A percentile compares a stretch with the other conserved stretches of the same genome.
Evolutionary conservation across 2,797 vertebrate genomes (phyloP).

Genomic region (Poeciliopsis infans): DNA sequence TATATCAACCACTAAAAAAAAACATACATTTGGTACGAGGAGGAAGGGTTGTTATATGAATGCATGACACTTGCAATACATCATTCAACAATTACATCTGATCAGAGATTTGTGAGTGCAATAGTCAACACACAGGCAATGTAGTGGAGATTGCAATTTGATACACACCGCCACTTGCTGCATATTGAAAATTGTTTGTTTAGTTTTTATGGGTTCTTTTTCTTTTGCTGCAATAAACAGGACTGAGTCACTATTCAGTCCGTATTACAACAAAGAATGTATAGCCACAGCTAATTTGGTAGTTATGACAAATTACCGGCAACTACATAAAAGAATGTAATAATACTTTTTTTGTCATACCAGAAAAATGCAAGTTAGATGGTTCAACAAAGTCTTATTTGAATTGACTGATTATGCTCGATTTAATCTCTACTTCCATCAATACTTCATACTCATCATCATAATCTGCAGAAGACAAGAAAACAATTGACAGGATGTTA

Average conservation of each 20-base stretch:
- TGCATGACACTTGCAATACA: background rate
- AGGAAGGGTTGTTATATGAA: background rate
- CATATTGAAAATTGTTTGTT: background rate
- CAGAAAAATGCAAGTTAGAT: background rate
- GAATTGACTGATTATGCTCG: conserved; percentile 18
- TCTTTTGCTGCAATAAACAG: too few relatives aligned
- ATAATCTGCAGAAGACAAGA: conserved; percentile 24
- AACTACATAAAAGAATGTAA: background rate
- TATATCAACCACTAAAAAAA: background rate
- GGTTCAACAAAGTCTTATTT: conserved; percentile 31
- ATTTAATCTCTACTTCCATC: conserved; percentile 21
- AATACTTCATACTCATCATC: background rate
- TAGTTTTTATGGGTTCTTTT: background rate
- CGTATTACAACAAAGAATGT: background rate
- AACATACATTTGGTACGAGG: background rate
- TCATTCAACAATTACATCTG: background rate
- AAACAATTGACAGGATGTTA: conserved; percentile 11
- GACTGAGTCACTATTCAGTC: background rate
- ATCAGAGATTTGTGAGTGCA: background rate
- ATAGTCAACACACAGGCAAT: background rate
- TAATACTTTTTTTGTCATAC: background rate
- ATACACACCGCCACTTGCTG: background rate
- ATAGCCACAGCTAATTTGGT: background rate
- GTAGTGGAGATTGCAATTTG: background rate
- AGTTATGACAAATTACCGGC: background rate